phyloP scores from a whole-genome alignment of 2,888 invertebrate species.

The Oxystoma pomonae region DNA sequence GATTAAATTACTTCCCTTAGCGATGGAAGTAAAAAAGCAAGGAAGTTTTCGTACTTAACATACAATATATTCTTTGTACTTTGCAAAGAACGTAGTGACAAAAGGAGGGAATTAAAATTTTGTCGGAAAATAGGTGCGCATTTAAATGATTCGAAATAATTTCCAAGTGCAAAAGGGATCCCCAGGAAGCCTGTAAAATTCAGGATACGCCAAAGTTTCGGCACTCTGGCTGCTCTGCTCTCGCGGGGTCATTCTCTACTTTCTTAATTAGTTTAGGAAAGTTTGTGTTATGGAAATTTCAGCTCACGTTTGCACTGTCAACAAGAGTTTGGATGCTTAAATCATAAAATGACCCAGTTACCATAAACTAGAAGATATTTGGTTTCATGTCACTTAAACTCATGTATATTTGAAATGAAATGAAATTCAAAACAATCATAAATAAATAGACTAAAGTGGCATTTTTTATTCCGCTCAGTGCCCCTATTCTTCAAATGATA shows the following conservation, averaged over 20 bases:
- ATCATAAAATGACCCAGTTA: background rate
- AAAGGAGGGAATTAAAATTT: background rate
- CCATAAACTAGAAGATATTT: background rate
- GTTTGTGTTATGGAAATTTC: background rate
- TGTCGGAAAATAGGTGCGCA: background rate
- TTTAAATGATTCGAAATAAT: background rate
- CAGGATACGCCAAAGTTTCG: background rate
- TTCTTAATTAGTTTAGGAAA: background rate
- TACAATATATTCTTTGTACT: too few species aligned
- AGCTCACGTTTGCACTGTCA: background rate
- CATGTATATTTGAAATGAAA: too few species aligned
- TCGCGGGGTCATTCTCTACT: background rate
- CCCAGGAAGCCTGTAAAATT: background rate
- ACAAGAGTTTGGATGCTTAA: background rate
- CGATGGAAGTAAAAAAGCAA: too few species aligned
- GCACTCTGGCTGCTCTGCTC: background rate
- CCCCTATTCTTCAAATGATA: too few species aligned
- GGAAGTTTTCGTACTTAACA: too few species aligned
- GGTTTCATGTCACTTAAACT: too few species aligned
- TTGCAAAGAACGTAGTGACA: too few species aligned
- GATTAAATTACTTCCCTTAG: too few species aligned
- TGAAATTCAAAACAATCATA: too few species aligned
- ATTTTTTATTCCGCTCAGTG: too few species aligned
- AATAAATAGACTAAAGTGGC: too few species aligned
- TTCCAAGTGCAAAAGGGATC: background rate